These are phyloP conservation scores for Tympanuchus pallidicinctus DNA, from an alignment of 2,113 vertebrate genomes.

Conservation along the genomic window DNA sequence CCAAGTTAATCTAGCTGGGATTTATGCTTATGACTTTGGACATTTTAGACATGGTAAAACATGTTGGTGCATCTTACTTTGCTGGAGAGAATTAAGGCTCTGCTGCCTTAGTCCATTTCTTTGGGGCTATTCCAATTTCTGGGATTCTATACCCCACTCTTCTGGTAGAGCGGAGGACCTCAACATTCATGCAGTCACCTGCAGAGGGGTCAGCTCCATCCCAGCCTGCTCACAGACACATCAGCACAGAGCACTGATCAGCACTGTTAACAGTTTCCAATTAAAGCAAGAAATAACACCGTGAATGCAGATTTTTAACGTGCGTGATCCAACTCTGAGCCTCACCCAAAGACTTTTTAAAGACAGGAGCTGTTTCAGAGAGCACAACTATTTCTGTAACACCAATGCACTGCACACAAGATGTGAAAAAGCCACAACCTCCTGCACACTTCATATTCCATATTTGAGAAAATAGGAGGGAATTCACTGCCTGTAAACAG, in stretches of 20 bases:
- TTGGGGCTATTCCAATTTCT: not conserved
- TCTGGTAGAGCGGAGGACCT: not conserved
- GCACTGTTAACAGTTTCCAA: not conserved
- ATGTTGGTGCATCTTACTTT: not conserved
- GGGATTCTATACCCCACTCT: not conserved
- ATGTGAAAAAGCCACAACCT: not conserved
- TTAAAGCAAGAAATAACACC: not conserved
- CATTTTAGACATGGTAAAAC: not conserved
- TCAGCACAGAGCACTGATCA: no score
- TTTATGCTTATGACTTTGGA: not conserved
- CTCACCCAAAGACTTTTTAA: not conserved
- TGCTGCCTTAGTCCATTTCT: not conserved
- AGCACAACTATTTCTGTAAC: not conserved
- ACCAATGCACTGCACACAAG: rapidly evolving
- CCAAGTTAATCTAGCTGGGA: not conserved
- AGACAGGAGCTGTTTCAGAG: not conserved
- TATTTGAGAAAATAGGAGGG: rapidly evolving
- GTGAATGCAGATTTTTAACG: not conserved
- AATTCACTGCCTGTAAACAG: not conserved
- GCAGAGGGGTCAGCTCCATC: not conserved
- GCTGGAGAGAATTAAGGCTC: not conserved
- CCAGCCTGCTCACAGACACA: not conserved
- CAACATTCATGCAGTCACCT: not conserved
- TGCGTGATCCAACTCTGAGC: not conserved
- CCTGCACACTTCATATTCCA: not conserved